Conservation (phyloP, 1,140 invertebrate genomes). For the Carcinoscorpius rotundicauda region DNA sequence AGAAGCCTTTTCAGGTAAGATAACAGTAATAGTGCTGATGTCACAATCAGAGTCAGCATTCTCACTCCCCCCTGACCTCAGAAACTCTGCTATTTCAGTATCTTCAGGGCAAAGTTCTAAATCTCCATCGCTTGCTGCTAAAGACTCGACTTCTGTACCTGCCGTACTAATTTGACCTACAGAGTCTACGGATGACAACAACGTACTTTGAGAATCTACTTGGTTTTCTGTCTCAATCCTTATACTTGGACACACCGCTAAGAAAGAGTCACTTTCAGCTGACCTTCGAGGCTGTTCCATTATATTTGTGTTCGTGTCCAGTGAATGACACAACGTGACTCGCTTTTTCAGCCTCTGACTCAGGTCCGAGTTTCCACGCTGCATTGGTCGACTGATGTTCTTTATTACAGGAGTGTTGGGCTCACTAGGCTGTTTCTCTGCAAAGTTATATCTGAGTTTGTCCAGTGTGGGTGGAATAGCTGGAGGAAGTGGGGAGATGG, state of each 20-base stretch:
- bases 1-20: constrained; percentile 14
- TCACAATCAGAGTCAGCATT: constrained; percentile 19
- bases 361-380: constrained; percentile 62
- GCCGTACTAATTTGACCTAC: constrained; percentile 15
- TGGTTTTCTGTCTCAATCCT: constrained; percentile 8
- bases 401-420: constrained; percentile 54
- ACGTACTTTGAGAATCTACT: constrained; percentile 1
- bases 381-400: constrained; percentile 47
- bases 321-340: constrained; percentile 56
- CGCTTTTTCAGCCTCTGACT: constrained; percentile 67
- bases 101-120: neutral
- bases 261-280: constrained; percentile 1
- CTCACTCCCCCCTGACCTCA: neutral
- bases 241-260: constrained; percentile 7
- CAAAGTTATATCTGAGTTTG: constrained; percentile 46
- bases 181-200: constrained; percentile 14
- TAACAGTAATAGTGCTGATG: constrained; percentile 20
- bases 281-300: constrained; percentile 2
- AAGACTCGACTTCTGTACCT: constrained; percentile 15
- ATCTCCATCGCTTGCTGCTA: constrained; percentile 9
- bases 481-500: constrained; percentile 6
- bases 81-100: neutral
- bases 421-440: constrained; percentile 62
- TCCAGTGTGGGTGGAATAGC: constrained; percentile 15
- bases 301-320: constrained; percentile 10